These are phyloP conservation scores for Heteromormyrus szaboi DNA, from an alignment of 2,797 vertebrate genomes.

Conservation along the genomic window DNA sequence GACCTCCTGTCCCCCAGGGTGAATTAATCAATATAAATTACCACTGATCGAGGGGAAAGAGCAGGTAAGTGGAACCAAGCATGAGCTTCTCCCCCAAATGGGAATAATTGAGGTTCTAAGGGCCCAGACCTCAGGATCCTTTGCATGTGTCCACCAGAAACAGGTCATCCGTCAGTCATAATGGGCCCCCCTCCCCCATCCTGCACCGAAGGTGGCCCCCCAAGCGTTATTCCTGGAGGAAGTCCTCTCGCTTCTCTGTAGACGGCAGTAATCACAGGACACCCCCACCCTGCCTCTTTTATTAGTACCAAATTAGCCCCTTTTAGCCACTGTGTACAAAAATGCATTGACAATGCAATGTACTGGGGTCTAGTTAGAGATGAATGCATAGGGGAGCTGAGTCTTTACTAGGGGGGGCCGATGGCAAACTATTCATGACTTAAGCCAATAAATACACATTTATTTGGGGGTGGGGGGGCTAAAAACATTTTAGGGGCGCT, in stretches of 20 bases:
- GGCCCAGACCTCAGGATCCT: not conserved
- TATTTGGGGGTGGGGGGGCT: not conserved
- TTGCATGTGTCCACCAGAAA: not conserved
- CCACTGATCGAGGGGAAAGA: not conserved
- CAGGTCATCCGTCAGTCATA: constrained; percentile 11
- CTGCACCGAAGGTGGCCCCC: not conserved
- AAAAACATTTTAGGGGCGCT: not conserved
- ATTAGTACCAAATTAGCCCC: not conserved
- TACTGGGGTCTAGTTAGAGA: not conserved
- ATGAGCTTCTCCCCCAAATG: not conserved
- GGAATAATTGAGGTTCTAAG: constrained; percentile 12
- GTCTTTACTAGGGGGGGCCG: not conserved
- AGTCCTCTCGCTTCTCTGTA: not conserved
- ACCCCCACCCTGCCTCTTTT: not conserved
- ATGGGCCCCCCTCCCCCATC: constrained; percentile 7
- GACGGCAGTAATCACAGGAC: not conserved
- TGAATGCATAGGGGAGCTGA: not conserved
- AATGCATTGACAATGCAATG: not conserved
- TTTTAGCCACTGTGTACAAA: constrained; percentile 8
- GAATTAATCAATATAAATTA: not conserved
- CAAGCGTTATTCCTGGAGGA: not conserved
- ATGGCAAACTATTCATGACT: not conserved
- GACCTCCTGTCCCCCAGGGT: not conserved
- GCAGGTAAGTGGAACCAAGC: constrained; percentile 5
- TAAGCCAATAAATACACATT: not conserved